A percentile compares a stretch with the other conserved stretches of the same genome.
phyloP scores from a whole-genome alignment of 2,797 vertebrate species.

The Eptatretus atami region DNA sequence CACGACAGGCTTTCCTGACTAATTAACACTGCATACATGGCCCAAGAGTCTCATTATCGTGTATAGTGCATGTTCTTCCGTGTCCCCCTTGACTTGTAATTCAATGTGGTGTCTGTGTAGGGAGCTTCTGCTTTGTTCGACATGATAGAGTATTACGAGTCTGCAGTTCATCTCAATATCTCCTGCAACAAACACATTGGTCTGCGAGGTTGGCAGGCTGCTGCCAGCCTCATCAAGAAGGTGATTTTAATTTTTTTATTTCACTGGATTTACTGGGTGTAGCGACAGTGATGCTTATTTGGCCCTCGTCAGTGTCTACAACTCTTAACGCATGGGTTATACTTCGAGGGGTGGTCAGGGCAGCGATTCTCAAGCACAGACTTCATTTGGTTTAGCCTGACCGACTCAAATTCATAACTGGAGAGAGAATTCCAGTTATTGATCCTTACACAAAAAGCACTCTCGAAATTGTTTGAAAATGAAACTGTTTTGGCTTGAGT shows the following conservation, averaged over 20 bases:
- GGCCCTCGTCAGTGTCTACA: too few species aligned
- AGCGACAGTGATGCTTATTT: too few species aligned
- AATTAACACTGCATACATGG: not conserved
- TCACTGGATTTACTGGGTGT: too few species aligned
- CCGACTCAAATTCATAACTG: too few species aligned
- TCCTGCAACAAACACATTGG: conserved; percentile 87
- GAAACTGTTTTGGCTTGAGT: too few species aligned
- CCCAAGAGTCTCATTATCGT: conserved; percentile 2
- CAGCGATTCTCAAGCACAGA: too few species aligned
- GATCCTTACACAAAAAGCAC: too few species aligned
- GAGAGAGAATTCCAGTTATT: too few species aligned
- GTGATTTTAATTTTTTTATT: conserved; percentile 13
- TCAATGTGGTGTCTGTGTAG: conserved; percentile 14
- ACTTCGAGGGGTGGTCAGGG: too few species aligned
- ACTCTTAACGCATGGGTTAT: too few species aligned
- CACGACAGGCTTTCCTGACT: not conserved
- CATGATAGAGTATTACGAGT: conserved; percentile 91
- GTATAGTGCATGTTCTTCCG: not conserved
- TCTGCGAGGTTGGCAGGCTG: conserved; percentile 68
- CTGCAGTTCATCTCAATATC: conserved; percentile 77
- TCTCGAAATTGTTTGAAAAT: too few species aligned
- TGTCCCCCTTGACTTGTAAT: not conserved
- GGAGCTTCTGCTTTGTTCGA: conserved; percentile 66
- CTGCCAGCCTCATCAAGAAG: conserved; percentile 87
- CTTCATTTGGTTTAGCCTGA: too few species aligned